Percentiles rank a stretch among this genome's conserved stretches.
These are phyloP conservation scores for Drosophila mauritiana DNA, from an alignment of 1,140 invertebrate species.

Conservation along the genomic window DNA sequence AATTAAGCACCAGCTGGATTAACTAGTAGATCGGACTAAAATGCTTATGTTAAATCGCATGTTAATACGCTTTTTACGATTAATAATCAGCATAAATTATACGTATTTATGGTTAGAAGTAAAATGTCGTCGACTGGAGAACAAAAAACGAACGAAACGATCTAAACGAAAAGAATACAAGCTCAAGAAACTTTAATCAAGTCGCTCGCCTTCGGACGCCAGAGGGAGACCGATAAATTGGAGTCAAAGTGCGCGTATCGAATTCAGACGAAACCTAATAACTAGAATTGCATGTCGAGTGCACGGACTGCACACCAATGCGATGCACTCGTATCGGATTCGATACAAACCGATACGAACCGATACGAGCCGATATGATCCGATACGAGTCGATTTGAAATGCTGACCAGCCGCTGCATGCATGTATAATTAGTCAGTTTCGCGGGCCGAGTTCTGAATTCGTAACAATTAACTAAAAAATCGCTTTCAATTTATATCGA, in stretches of 20 bases:
- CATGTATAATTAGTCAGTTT: constrained; percentile 40
- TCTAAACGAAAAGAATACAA: constrained; percentile 5
- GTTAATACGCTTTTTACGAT: constrained; percentile 42
- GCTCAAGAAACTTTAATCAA: constrained; percentile 39
- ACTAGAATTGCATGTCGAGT: constrained; percentile 30
- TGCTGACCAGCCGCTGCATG: not conserved
- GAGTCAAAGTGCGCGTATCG: constrained; percentile 57
- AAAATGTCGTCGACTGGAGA: constrained; percentile 8
- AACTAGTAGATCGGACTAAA: constrained; percentile 6
- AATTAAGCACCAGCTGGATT: constrained; percentile 8
- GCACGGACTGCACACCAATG: constrained; percentile 11
- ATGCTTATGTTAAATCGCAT: constrained; percentile 30
- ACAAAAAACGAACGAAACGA: constrained; percentile 4
- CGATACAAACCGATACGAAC: not conserved
- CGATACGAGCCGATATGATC: not conserved
- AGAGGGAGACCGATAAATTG: constrained; percentile 40
- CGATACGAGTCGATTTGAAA: not conserved
- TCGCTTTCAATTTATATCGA: constrained; percentile 13
- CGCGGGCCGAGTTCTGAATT: constrained; percentile 12
- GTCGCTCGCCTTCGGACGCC: constrained; percentile 40
- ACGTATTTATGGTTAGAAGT: constrained; percentile 30
- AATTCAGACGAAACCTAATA: constrained; percentile 51
- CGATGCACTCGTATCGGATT: constrained; percentile 3
- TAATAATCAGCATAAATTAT: constrained; percentile 51
- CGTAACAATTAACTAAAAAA: constrained; percentile 45